These are phyloP conservation scores for Ahaetulla prasina DNA, from an alignment of 2,113 vertebrate species.

Conservation along the genomic window DNA sequence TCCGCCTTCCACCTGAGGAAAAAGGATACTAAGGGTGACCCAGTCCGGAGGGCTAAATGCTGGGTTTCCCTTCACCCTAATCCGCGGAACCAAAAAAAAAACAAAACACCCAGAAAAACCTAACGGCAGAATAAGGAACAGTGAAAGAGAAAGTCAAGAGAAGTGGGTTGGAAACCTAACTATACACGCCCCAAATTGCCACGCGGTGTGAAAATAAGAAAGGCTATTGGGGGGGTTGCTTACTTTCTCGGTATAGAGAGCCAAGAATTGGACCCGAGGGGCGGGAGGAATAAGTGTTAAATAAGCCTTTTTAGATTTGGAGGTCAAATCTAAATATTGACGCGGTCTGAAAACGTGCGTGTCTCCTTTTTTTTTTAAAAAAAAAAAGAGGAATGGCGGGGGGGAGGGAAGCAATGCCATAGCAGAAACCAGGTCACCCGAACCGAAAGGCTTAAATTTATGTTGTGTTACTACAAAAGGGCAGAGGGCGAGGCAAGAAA, in stretches of 20 bases:
- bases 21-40: neutral
- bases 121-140: neutral
- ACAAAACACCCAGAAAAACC: no score
- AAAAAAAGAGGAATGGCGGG: neutral
- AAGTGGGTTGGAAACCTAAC: neutral
- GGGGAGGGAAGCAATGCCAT: neutral
- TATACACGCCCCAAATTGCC: neutral
- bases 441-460: constrained; percentile 13
- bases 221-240: neutral
- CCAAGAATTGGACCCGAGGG: no score
- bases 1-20: neutral
- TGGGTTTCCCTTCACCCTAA: neutral
- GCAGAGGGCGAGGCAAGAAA: neutral
- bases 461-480: constrained; percentile 22
- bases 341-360: neutral
- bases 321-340: neutral
- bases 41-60: neutral
- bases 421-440: constrained; percentile 18
- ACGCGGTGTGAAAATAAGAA: neutral
- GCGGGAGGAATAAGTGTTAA: neutral
- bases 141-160: neutral
- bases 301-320: neutral
- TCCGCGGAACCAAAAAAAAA: neutral
- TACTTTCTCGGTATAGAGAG: neutral
- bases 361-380: constrained; percentile 17